A percentile compares a stretch with the other conserved stretches of the same genome.
phyloP scores from a whole-genome alignment of 2,888 invertebrate species.

The Neoscelio sp. region DNA sequence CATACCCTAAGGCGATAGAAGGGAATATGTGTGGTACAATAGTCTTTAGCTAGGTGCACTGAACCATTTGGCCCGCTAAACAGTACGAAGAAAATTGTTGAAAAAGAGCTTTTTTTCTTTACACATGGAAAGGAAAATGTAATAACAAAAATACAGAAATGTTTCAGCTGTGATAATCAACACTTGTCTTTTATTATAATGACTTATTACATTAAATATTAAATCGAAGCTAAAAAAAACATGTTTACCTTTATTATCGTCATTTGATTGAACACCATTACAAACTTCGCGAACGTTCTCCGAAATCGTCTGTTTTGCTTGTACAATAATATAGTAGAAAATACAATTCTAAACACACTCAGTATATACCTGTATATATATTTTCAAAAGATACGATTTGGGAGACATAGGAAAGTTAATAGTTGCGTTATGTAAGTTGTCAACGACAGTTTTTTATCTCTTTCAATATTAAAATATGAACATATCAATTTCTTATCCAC shows the following conservation, averaged over 20 bases:
- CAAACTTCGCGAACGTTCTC: constrained; percentile 67
- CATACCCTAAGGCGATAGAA: too few relatives aligned
- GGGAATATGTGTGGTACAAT: too few relatives aligned
- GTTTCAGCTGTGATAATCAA: constrained; percentile 66
- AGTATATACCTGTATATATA: constrained; percentile 69
- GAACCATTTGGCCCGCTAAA: too few relatives aligned
- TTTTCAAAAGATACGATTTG: constrained; percentile 78
- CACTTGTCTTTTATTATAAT: constrained; percentile 74
- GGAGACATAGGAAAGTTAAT: constrained; percentile 75
- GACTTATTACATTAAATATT: constrained; percentile 73
- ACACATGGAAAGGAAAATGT: background rate
- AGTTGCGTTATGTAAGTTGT: constrained; percentile 77
- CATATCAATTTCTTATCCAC: constrained; percentile 79
- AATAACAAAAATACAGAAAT: background rate
- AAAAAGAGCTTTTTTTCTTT: too few relatives aligned
- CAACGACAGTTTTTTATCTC: constrained; percentile 73
- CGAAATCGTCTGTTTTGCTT: constrained; percentile 65
- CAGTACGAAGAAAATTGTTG: too few relatives aligned
- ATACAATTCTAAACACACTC: constrained; percentile 72
- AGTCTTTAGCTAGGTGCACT: too few relatives aligned
- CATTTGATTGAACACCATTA: constrained; percentile 73
- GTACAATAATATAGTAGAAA: constrained; percentile 71
- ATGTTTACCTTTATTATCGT: constrained; percentile 68
- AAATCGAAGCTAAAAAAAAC: constrained; percentile 72
- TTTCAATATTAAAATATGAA: constrained; percentile 81